Evolutionary conservation across 30 jellyfish, hydroid and myxozoan species (phyloP), one percentile per base, ranked within the genome.

Genomic region (Aurelia aurita complex sp. Pacific): DNA sequence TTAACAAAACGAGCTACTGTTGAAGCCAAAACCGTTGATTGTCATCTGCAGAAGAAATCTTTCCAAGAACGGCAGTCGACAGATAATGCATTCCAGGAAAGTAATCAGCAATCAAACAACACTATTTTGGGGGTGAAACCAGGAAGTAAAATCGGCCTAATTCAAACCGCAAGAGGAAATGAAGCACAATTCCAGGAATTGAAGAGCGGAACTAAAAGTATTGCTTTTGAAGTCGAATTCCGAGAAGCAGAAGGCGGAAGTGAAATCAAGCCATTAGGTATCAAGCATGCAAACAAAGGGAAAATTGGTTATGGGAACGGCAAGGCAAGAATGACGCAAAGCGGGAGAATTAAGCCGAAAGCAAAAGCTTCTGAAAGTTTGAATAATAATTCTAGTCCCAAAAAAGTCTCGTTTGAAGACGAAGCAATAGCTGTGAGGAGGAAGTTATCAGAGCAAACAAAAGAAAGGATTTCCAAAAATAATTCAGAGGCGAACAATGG

Each of bases 11-110:
- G 87, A 36, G 55, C 14, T 10, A 76, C 76, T 1, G 64, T 18
- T 15, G 87, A 66, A 64, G 36, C 2, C 19, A 64, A 62, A 40
- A 29, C 87, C 0, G 87, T 77, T 60, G 87, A 77, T 55, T 77
- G 87, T 34, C 62, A 77, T 13, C 67, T 77, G 14, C 87, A 77
- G 17, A 77, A 77, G 67, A 77, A 77, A 18, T 76, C 43, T 36
- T 34, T 32, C 52, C 74, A 52, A 19, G 87, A 77, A n/a, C 36
- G 33, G 19, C 36, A 60, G 54, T 3, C 34, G 40, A 63, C 29
- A 42, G 62, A n/a, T 6, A 16, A 32, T 29, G 7, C 34, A 6
- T 29, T 33, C 74, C 74, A 52, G 42, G 85, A 59, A 59, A 11
- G n/a, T 12, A 17, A 57, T 13, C 76, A 17, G 8, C 54, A 66